Evolutionary conservation across 2,888 invertebrate genomes (phyloP), one percentile per base, ranked within the genome.

Genomic region (Erebia epiphron): DNA sequence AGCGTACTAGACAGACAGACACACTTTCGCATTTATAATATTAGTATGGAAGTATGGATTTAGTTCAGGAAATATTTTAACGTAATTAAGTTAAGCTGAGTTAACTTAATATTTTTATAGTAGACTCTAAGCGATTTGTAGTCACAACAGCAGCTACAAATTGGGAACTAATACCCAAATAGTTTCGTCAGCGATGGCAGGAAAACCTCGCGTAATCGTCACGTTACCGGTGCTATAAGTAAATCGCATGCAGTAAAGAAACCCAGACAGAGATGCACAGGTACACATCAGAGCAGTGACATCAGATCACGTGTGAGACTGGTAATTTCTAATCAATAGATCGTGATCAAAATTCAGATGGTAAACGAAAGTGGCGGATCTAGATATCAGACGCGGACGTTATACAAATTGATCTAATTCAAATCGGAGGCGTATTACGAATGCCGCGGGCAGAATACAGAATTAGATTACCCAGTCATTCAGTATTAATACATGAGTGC

Each of bases 291-390:
- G 67, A 73, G 64, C 64, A 80, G 79, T 89, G 89, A 90, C 89
- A 88, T 89, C 88, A 89, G 81, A 75, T 21, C 76, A 79, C 81
- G 81, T 79, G 79, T 73, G 77, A 75, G 43, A 76, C 83, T 79
- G 79, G 82, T 85, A 87, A 83, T 90, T 90, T 90, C 90, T 90
- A 90, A 90, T 87, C 87, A 86, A 86, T 84, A 80, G 78, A 57
- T 75, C 89, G 88, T 90, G 89, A 80, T 76, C 80, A 74, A 82
- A 83, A 89, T 90, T 81, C 75, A 82, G 82, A 87, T 84, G 75
- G 70, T 75, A 86, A 87, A 86, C 78, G 89, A 90, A 91, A 90
- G 89, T 85, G 83, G 77, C 85, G 86, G 86, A 89, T 88, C 84
- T 85, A 83, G 83, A 82, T 86, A 83, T 79, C 72, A 76, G 72